Base-by-base conservation (phyloP, 2,888 invertebrate species). In the Metallyticus violacea region DNA sequence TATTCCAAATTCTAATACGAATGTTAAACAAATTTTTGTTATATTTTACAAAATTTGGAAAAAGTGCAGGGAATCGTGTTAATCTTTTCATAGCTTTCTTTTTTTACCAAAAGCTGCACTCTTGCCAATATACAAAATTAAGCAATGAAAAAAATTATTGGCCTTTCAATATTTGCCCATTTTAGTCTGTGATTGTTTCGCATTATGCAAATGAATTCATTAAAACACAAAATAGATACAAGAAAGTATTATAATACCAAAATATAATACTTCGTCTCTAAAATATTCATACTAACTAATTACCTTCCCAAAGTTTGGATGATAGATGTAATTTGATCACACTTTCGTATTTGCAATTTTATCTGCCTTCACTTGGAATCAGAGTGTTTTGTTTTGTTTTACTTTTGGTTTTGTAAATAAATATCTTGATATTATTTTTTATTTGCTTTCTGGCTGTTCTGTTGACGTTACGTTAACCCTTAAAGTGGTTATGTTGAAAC, bases 221-320 rank as follows among this genome's bases (percentile, higher is more conserved):
- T n/a, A n/a, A n/a, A n/a, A n/a, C n/a, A n/a, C n/a, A n/a, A n/a
- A n/a, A n/a, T n/a, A n/a, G n/a, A n/a, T n/a, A n/a, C n/a, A n/a
- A n/a, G n/a, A n/a, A n/a, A n/a, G n/a, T n/a, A n/a, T n/a, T n/a
- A n/a, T n/a, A n/a, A n/a, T n/a, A n/a, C 1, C 3, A 40, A 62
- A 62, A 62, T 62, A 40, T 9, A n/a, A n/a, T n/a, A 83, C 83
- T 83, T 83, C 83, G 83, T 83, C 83, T 83, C 83, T 83, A 77
- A 26, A 28, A 77, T 83, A 83, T 83, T 83, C 83, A 15, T 2
- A 62, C 15, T 62, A 15, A 62, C 40, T 15, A 62, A 62, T 9
- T 62, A 62, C 40, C 40, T 62, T 15, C 40, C 40, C 40, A 15
- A 22, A 62, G 22, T 62, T 62, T 62, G 40, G 40, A 62, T 62